A percentile compares a stretch with the other conserved stretches of the same genome.
These are phyloP conservation scores for Erynnis tages DNA, from an alignment of 2,888 invertebrate species.

Conservation along the genomic window DNA sequence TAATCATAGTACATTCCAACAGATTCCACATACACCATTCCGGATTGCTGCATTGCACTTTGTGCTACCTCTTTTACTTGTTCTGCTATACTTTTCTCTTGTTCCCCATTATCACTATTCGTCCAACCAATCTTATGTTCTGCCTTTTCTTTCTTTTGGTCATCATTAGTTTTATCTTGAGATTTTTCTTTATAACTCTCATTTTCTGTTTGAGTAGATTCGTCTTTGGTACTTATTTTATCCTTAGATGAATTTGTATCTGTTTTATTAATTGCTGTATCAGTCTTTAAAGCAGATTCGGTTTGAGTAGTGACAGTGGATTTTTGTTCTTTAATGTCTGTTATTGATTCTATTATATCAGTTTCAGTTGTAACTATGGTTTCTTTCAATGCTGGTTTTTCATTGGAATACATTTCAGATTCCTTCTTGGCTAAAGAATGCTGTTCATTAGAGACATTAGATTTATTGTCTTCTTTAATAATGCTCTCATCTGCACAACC, in stretches of 20 bases:
- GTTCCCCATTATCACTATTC: constrained; percentile 42
- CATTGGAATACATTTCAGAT: background rate
- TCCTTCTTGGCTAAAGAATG: background rate
- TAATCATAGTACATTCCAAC: constrained; percentile 95
- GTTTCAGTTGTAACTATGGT: background rate
- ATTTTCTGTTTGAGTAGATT: constrained; percentile 44
- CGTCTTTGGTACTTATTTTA: constrained; percentile 25
- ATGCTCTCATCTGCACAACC: background rate
- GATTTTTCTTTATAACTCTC: background rate
- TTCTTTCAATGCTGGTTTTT: background rate
- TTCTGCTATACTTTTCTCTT: constrained; percentile 82
- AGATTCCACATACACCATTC: constrained; percentile 92
- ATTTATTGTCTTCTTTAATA: background rate
- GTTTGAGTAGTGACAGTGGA: constrained; percentile 18
- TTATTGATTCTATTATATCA: background rate
- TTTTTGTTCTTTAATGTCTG: background rate
- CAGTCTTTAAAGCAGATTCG: constrained; percentile 3
- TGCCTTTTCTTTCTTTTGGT: constrained; percentile 26
- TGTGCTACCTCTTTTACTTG: constrained; percentile 90
- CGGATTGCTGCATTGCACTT: constrained; percentile 86
- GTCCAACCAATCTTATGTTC: constrained; percentile 48
- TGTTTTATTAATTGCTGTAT: background rate
- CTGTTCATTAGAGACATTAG: background rate
- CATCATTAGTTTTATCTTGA: constrained; percentile 11
- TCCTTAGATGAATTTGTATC: background rate